Base-by-base conservation (phyloP, 2,888 invertebrate species). In the Copidosoma aretas region DNA sequence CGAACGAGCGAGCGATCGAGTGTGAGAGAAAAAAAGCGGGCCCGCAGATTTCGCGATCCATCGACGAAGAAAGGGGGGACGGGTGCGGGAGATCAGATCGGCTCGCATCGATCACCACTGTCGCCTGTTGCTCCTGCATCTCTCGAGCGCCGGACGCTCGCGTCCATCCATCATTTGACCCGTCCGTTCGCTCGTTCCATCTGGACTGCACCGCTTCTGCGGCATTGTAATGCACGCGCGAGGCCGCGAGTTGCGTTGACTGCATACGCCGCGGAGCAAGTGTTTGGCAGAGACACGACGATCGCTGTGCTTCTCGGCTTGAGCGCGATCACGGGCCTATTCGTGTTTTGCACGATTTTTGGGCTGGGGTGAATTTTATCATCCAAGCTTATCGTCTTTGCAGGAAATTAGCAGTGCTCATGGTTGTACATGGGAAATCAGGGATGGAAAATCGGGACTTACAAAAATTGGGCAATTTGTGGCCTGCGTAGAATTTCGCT, bases 81-180 rank as follows among this genome's bases (percentile, higher is more conserved):
- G 25, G 32, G 32, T 32, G 32, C 12, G 25, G 32, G 32, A 5
- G 32, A n/a, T 32, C 32, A 32, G 32, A 32, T 32, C 32, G 32
- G 3, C 70, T 63, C 78, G 77, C 82, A 82, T 83, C 82, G 82
- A 83, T 83, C 82, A 82, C 81, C 81, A 77, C 53, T 54, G 79
- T 80, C 80, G 79, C 77, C 79, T 78, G 81, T 80, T 82, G 79
- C 79, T 73, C 77, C 39, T 19, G 72, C 70, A 73, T 74, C 71
- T 68, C 74, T 73, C 71, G 72, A 74, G 74, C 75, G 73, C 74
- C 76, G 72, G 73, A 69, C 66, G 71, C 58, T 21, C 51, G 62
- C 75, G 74, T 79, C 75, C 79, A 81, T 82, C 82, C 79, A 81
- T 82, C 81, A 81, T 82, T 76, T 32, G 56, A n/a, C 43, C 51